A percentile compares a stretch with the other conserved stretches of the same genome.
These are phyloP conservation scores for Aviceda subcristata DNA, from an alignment of 2,113 vertebrate species.

Conservation along the genomic window DNA sequence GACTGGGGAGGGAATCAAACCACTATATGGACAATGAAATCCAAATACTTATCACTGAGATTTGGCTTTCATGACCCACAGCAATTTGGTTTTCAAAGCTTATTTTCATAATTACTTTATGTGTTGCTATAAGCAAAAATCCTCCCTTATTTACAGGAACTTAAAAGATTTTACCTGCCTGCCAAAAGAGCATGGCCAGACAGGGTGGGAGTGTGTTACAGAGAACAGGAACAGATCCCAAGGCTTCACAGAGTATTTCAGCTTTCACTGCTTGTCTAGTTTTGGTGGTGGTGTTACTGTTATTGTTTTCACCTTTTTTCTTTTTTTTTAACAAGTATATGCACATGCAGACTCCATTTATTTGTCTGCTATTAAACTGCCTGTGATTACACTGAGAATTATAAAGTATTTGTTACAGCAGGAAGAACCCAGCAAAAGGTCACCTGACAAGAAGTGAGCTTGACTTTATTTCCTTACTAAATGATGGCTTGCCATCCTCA, in stretches of 20 bases:
- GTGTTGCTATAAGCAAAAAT: neutral
- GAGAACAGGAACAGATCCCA: neutral
- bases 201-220: neutral
- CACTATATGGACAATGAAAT: neutral
- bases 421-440: neutral
- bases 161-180: constrained; percentile 38
- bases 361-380: neutral
- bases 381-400: neutral
- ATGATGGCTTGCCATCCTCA: neutral
- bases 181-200: neutral
- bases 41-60: neutral
- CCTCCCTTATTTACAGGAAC: neutral
- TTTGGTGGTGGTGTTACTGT: neutral
- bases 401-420: neutral
- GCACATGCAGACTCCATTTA: neutral
- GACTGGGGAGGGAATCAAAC: neutral
- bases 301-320: neutral
- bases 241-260: constrained; percentile 14
- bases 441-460: neutral
- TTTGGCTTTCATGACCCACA: neutral
- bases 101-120: neutral
- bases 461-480: neutral
- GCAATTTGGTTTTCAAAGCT: neutral
- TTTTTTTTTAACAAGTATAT: neutral
- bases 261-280: constrained; percentile 8